These are phyloP conservation scores for Takifugu bimaculatus DNA, from an alignment of 2,113 vertebrate genomes.

Conservation along the genomic window DNA sequence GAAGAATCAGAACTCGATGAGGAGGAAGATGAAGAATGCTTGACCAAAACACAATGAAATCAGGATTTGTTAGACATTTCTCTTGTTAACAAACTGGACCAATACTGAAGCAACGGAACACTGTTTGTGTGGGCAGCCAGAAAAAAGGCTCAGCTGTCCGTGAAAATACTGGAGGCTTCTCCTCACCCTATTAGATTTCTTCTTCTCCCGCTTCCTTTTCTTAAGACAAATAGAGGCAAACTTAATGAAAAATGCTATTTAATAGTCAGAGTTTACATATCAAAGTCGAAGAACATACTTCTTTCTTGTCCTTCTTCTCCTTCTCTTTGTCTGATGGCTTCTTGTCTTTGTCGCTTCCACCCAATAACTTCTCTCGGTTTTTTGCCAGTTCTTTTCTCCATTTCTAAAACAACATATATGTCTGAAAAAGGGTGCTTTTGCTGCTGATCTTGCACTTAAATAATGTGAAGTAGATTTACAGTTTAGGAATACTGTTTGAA, in stretches of 20 bases:
- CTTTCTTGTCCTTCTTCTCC: slow-evolving; percentile 83
- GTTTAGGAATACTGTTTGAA: neutral
- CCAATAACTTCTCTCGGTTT: slow-evolving; percentile 86
- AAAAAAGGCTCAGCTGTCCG: neutral
- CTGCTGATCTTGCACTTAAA: neutral
- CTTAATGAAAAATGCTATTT: neutral
- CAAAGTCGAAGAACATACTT: slow-evolving; percentile 65
- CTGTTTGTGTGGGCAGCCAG: neutral
- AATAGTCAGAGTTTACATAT: rapidly evolving
- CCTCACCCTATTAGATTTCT: slow-evolving; percentile 98
- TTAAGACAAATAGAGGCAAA: slow-evolving; percentile 65
- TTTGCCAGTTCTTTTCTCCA: slow-evolving; percentile 96
- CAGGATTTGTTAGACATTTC: slow-evolving; percentile 91
- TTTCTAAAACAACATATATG: slow-evolving; percentile 75
- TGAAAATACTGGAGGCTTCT: slow-evolving; percentile 78
- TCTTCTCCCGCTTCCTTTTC: slow-evolving; percentile 97
- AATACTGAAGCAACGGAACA: neutral
- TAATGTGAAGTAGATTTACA: neutral
- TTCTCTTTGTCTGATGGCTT: slow-evolving; percentile 53
- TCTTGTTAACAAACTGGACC: slow-evolving; percentile 7
- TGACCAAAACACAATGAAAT: slow-evolving; percentile 97
- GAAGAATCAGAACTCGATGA: slow-evolving; percentile 99
- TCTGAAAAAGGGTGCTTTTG: neutral
- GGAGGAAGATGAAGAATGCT: slow-evolving; percentile 98
- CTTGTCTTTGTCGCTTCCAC: slow-evolving; percentile 74